phyloP scores from a whole-genome alignment of 2,888 invertebrate species.

The Doris montereyensis region DNA sequence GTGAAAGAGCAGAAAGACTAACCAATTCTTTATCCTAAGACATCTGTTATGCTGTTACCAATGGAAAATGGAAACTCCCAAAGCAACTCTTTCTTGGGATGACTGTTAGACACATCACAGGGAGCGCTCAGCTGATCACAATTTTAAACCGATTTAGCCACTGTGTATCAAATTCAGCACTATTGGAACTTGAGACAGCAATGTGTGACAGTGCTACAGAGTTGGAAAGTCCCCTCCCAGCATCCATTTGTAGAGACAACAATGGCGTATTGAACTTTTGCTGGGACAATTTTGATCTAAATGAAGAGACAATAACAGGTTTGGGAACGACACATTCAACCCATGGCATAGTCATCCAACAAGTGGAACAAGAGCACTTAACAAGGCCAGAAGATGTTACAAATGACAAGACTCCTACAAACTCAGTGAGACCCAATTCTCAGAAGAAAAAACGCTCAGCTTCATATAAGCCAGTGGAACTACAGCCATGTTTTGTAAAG shows the following conservation, averaged over 20 bases:
- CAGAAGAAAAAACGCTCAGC: background rate
- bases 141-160: slow-evolving; percentile 33
- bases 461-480: background rate
- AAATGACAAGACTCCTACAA: background rate
- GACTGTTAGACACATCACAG: slow-evolving; percentile 29
- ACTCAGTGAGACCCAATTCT: no score
- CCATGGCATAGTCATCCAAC: slow-evolving; percentile 24
- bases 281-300: slow-evolving; percentile 32
- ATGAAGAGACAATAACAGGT: background rate
- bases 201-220: slow-evolving; percentile 25
- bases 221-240: background rate
- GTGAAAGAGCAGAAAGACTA: slow-evolving; percentile 3
- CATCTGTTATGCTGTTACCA: slow-evolving; percentile 34
- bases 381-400: background rate
- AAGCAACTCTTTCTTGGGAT: slow-evolving; percentile 31
- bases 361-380: background rate
- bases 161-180: slow-evolving; percentile 24
- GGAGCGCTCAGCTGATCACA: slow-evolving; percentile 23
- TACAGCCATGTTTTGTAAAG: slow-evolving; percentile 39
- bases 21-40: slow-evolving; percentile 30
- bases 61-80: slow-evolving; percentile 26
- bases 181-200: slow-evolving; percentile 35
- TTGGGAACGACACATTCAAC: slow-evolving; percentile 32
- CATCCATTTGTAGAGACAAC: background rate
- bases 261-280: slow-evolving; percentile 9